Evolutionary conservation across 35 echinoderm and acorn worm genomes (phyloP).

Genomic region (Eucidaris tribuloides): DNA sequence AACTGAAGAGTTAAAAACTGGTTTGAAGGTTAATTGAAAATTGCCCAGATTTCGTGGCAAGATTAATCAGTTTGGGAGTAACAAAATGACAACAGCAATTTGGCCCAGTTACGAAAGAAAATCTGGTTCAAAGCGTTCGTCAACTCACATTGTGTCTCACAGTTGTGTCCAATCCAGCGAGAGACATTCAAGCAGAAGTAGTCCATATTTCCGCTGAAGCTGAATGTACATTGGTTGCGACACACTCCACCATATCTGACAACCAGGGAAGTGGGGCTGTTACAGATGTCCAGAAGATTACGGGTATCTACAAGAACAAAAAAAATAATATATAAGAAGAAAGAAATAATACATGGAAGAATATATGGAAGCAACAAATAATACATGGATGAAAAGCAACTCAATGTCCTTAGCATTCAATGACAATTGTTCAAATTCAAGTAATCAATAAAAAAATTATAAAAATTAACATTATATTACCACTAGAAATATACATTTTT

Average conservation of each 20-base stretch:
- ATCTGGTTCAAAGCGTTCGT: too few relatives aligned
- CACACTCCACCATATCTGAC: conserved; percentile 47
- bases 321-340: not conserved
- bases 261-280: not conserved
- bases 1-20: not conserved
- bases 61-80: not conserved
- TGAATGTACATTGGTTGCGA: conserved; percentile 41
- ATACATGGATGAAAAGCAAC: not conserved
- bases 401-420: too few relatives aligned
- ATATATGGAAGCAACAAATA: not conserved
- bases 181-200: conserved; percentile 41
- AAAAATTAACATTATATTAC: too few relatives aligned
- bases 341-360: not conserved
- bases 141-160: conserved; percentile 48
- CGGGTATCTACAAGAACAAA: conserved; percentile 13
- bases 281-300: conserved; percentile 23
- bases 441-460: too few relatives aligned
- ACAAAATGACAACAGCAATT: not conserved
- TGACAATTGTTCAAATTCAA: too few relatives aligned
- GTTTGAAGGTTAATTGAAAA: not conserved
- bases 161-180: conserved; percentile 54
- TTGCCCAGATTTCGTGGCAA: not conserved
- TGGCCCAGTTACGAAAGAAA: too few relatives aligned
- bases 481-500: too few relatives aligned
- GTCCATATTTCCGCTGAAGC: conserved; percentile 32